A percentile compares a stretch with the other conserved stretches of the same genome.
phyloP scores from a whole-genome alignment of 2,113 vertebrate species.

The Nycticryphes semicollaris region DNA sequence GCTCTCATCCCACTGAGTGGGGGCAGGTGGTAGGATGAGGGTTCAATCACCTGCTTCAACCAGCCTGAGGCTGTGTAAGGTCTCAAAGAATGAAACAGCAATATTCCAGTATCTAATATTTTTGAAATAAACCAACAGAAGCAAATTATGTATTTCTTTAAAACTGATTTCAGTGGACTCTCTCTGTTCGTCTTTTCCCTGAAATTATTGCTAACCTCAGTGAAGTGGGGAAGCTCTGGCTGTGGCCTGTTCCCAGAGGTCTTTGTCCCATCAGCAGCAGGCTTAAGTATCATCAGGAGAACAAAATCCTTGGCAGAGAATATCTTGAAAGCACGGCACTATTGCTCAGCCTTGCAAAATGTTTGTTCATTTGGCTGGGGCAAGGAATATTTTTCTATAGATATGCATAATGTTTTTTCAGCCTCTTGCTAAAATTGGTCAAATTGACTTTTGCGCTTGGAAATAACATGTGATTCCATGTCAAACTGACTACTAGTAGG shows the following conservation, averaged over 20 bases:
- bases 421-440: background rate
- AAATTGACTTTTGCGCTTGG: background rate
- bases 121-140: background rate
- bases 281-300: background rate
- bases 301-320: slow-evolving; percentile 3
- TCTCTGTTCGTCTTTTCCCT: background rate
- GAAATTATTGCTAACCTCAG: background rate
- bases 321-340: background rate
- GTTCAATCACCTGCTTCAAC: background rate
- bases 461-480: background rate
- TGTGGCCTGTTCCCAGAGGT: background rate
- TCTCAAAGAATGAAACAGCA: background rate
- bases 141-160: background rate
- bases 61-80: background rate
- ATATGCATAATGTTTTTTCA: background rate
- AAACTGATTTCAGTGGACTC: background rate
- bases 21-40: background rate
- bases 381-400: background rate
- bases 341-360: background rate
- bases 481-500: background rate
- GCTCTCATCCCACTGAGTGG: background rate
- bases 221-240: background rate
- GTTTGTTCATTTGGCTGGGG: background rate
- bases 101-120: background rate
- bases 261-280: background rate